Percentiles rank a stretch among this genome's conserved stretches.
These are phyloP conservation scores for Chinchilla lanigera DNA, from an alignment of 2,113 vertebrate genomes.

Conservation along the genomic window DNA sequence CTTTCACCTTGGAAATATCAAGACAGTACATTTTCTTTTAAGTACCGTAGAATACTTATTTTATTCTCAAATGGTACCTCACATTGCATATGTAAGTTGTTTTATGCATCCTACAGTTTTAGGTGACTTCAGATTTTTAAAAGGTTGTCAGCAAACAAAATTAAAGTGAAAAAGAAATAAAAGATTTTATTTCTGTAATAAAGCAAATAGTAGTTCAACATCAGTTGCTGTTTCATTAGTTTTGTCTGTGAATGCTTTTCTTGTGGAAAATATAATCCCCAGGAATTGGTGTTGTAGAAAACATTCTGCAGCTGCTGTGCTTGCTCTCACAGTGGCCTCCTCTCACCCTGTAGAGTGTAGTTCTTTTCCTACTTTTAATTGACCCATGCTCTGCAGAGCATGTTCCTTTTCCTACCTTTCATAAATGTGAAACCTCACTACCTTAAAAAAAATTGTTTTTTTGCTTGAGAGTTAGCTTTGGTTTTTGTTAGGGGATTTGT, in stretches of 20 bases:
- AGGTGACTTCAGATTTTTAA: constrained; percentile 26
- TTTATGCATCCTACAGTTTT: constrained; percentile 1
- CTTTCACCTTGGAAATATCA: not conserved
- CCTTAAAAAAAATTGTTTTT: not conserved
- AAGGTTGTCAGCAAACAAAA: not conserved
- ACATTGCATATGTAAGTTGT: not conserved
- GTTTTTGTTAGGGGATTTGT: not conserved
- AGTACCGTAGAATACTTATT: not conserved
- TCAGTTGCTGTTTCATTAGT: not conserved
- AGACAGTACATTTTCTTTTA: constrained; percentile 2
- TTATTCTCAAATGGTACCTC: not conserved
- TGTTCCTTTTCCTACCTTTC: not conserved
- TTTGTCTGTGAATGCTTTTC: constrained; percentile 10
- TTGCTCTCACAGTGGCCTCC: not conserved
- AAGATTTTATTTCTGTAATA: constrained; percentile 29
- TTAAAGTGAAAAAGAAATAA: constrained; percentile 52
- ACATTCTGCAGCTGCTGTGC: not conserved
- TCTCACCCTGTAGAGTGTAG: not conserved
- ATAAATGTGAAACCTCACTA: not conserved
- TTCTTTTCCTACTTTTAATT: not conserved
- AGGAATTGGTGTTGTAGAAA: not conserved
- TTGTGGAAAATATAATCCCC: constrained; percentile 35
- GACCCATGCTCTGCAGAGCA: not conserved
- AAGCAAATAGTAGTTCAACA: not conserved
- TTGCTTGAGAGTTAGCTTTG: constrained; percentile 3